Percentiles rank a stretch among this genome's conserved stretches.
Evolutionary conservation across 2,797 vertebrate genomes (phyloP).

Genomic region (Scleropages formosus): DNA sequence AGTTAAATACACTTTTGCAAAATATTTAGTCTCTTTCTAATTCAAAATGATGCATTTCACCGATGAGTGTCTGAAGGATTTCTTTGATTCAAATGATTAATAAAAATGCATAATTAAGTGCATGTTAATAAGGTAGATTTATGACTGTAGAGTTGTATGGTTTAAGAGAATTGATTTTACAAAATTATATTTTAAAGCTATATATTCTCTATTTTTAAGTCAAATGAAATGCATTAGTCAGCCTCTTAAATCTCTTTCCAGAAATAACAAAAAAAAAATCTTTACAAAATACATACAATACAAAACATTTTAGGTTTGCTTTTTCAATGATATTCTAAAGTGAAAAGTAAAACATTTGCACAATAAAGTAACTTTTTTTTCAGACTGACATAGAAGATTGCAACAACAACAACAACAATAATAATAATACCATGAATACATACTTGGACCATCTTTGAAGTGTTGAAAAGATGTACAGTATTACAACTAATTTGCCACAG

Average conservation of each 20-base stretch:
- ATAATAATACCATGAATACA: constrained; percentile 42
- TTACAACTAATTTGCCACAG: constrained; percentile 58
- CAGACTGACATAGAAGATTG: too few relatives aligned
- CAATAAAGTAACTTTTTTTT: too few relatives aligned
- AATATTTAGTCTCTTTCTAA: constrained; percentile 17
- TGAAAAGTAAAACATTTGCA: too few relatives aligned
- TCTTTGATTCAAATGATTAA: constrained; percentile 24
- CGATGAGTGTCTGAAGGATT: constrained; percentile 18
- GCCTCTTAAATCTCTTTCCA: background rate
- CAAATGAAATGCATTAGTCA: background rate
- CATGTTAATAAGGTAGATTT: constrained; percentile 15
- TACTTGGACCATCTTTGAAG: constrained; percentile 51
- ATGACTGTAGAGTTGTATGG: background rate
- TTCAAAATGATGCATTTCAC: constrained; percentile 27
- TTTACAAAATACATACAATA: background rate
- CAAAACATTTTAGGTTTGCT: background rate
- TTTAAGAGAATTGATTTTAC: constrained; percentile 11
- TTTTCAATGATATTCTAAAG: background rate
- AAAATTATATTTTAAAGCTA: background rate
- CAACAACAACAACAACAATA: too few relatives aligned
- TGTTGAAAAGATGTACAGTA: constrained; percentile 54
- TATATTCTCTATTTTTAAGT: background rate
- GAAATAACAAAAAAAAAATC: too few relatives aligned
- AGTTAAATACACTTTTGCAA: background rate
- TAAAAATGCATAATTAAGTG: constrained; percentile 25